These are phyloP conservation scores for Glandiceps talaboti DNA, from an alignment of 53 echinoderm and acorn worm genomes.

Conservation along the genomic window DNA sequence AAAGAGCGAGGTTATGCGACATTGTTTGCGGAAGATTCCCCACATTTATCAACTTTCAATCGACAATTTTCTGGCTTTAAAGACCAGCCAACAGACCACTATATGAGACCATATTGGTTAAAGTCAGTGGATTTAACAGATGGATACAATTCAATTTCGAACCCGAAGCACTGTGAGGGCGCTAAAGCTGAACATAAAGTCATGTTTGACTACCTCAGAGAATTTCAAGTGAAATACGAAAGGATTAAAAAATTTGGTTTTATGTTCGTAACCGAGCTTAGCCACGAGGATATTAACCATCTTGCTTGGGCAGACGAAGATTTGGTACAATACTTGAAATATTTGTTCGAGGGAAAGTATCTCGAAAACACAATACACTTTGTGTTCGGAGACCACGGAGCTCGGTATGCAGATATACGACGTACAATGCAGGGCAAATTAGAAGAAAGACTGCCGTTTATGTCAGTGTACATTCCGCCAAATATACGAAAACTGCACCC, in stretches of 20 bases:
- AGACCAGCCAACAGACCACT: slow-evolving; percentile 8
- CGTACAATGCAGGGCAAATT: slow-evolving; percentile 1
- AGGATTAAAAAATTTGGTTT: neutral
- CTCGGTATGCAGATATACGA: neutral
- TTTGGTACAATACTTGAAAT: neutral
- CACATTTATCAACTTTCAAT: neutral
- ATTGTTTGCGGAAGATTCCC: slow-evolving; percentile 1
- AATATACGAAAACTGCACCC: neutral
- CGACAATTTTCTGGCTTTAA: neutral
- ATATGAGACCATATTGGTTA: slow-evolving; percentile 7
- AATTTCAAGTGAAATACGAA: neutral
- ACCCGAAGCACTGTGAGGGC: neutral
- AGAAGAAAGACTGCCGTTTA: slow-evolving; percentile 7
- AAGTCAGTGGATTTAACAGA: neutral
- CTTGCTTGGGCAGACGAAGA: neutral
- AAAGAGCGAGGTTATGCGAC: slow-evolving; percentile 1
- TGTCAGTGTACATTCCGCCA: neutral
- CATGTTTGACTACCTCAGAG: neutral
- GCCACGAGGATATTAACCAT: neutral
- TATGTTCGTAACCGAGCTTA: neutral
- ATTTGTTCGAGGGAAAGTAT: neutral
- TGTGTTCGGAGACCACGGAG: slow-evolving; percentile 8
- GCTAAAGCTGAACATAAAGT: neutral
- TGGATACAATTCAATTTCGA: neutral
- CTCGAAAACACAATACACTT: neutral